Conservation (phyloP, 92 coral and sea anemone species). For the Parazoanthus darwini region DNA sequence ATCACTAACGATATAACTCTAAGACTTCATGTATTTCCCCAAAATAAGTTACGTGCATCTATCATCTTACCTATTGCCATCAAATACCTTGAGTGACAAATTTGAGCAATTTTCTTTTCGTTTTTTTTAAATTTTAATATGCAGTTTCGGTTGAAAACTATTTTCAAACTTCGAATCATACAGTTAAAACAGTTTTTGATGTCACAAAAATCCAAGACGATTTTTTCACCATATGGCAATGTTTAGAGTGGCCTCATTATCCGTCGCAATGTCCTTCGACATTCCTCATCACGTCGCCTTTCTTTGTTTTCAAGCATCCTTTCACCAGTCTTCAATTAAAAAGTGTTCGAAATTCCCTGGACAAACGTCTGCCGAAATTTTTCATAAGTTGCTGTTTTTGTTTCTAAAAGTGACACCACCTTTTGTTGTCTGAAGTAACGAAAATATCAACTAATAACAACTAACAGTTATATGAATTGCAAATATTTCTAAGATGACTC, state of each 20-base stretch:
- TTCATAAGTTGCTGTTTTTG: background rate
- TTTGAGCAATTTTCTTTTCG: no score
- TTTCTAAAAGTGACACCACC: background rate
- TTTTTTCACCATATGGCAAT: background rate
- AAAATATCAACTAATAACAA: background rate
- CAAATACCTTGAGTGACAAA: background rate
- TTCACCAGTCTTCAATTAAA: background rate
- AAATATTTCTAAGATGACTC: background rate
- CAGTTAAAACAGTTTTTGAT: no score
- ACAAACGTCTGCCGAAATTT: background rate
- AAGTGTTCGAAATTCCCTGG: background rate
- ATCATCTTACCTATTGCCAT: background rate
- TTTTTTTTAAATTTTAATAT: no score
- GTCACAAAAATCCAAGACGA: background rate
- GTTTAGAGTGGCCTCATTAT: background rate
- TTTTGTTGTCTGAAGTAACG: background rate
- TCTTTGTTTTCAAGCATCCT: background rate
- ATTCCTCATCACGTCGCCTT: background rate
- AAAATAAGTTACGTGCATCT: background rate
- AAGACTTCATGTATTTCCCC: background rate
- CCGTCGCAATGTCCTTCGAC: background rate
- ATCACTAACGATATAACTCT: background rate
- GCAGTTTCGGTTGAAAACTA: no score
- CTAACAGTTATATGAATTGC: background rate
- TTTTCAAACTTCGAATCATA: no score